These are phyloP conservation scores for Dendroctonus valens DNA, from an alignment of 1,140 invertebrate species.

Conservation along the genomic window DNA sequence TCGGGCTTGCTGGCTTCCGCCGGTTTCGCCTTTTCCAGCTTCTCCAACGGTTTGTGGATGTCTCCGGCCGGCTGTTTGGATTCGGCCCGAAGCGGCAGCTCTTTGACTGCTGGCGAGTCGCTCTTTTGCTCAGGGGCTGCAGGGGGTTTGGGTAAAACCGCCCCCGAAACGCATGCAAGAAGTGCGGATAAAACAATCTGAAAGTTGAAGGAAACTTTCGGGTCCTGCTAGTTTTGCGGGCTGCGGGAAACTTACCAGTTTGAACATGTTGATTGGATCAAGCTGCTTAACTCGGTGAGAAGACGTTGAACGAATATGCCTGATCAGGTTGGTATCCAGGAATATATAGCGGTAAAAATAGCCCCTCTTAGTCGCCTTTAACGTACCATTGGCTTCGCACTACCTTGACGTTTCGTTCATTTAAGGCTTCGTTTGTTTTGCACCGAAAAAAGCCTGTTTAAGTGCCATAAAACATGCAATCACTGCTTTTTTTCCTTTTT, in stretches of 20 bases:
- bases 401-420: constrained; percentile 22
- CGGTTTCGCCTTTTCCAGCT: background rate
- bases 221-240: background rate
- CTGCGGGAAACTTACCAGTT: constrained; percentile 3
- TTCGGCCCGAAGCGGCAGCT: background rate
- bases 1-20: background rate
- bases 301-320: background rate
- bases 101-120: constrained; percentile 6
- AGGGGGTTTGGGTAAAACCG: background rate
- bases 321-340: background rate
- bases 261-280: background rate
- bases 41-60: background rate
- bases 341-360: constrained; percentile 4
- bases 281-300: background rate
- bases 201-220: background rate
- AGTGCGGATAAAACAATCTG: constrained; percentile 3
- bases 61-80: background rate
- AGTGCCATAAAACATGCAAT: background rate
- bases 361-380: constrained; percentile 8
- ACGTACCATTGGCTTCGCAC: constrained; percentile 11
- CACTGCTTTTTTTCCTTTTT: background rate
- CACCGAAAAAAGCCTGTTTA: constrained; percentile 2
- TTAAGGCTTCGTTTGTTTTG: constrained; percentile 15
- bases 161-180: background rate
- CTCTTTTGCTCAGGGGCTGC: background rate